Evolutionary conservation across 2,888 invertebrate species (phyloP).

Genomic region (Lottia scabra): DNA sequence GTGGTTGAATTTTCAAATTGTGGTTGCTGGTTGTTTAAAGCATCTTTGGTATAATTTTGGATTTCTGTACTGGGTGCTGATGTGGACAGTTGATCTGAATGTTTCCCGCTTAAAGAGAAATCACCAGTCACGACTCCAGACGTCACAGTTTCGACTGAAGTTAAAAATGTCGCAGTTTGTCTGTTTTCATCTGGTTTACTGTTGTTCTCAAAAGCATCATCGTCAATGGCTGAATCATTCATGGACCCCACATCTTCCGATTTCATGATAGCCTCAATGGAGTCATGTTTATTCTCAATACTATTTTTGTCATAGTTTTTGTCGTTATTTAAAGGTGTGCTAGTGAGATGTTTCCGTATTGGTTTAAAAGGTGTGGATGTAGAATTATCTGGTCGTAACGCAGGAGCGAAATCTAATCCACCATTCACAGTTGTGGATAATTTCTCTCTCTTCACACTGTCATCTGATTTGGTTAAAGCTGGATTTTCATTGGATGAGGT

Average conservation of each 20-base stretch:
- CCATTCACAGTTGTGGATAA: constrained; percentile 12
- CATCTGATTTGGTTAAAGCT: constrained; percentile 9
- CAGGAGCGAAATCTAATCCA: background rate
- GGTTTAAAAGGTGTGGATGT: background rate
- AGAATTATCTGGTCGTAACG: background rate
- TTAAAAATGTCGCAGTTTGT: background rate
- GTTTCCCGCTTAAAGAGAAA: background rate
- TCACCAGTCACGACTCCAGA: background rate
- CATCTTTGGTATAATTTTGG: background rate
- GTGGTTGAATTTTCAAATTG: no score
- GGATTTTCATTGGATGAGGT: constrained; percentile 9
- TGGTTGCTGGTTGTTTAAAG: background rate
- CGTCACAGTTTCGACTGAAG: background rate
- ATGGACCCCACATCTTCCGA: background rate
- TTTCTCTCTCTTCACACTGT: constrained; percentile 16
- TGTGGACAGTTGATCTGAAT: background rate
- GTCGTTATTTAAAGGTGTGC: background rate
- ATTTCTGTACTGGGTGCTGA: background rate
- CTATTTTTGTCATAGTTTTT: background rate
- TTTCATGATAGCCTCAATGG: background rate
- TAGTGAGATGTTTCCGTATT: background rate
- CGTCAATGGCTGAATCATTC: constrained; percentile 11
- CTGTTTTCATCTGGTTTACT: background rate
- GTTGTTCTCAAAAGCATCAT: constrained; percentile 8
- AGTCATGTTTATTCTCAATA: background rate